Base-by-base conservation (phyloP, 2,113 vertebrate genomes). In the Elaphurus davidianus region DNA sequence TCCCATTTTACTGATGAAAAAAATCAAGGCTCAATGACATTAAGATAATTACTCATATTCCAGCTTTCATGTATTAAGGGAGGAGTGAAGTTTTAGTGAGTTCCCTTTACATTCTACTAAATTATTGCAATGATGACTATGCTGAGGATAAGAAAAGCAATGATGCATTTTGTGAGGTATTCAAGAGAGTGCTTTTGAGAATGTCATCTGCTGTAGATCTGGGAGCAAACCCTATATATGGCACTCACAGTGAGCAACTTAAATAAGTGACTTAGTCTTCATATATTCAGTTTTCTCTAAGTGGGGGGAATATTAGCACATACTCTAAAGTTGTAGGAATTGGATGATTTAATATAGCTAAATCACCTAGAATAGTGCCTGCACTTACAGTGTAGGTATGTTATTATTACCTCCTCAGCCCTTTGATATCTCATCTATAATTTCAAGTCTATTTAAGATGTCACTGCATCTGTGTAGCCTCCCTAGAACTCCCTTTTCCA, bases 321-420 rank as follows among this genome's bases (percentile, higher is more conserved):
- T 28, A 47, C 30, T 7, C 13, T 81, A 62, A 33, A 87, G 47
- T 5, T 59, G 19, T 76, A 28, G 36, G 14, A 19, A 40, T 25
- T 57, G 8, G 19, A 28, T 83, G 89, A 30, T 10, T 88, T 55
- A 28, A 19, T 27, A 28, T 7, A 83, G 30, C 13, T 43, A 33
- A 30, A 33, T 33, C 36, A 23, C 30, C 33, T 47, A 40, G 19
- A 92, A 27, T 2, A 47, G 28, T 15, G 17, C 14, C 36, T 62
- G 30, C 27, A 23, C 36, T 55, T 57, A 15, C 7, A 5, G 7
- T 36, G 1, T 21, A 4, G 11, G 1, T 28, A 3, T n/a, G 28
- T 74, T 30, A 12, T 25, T 40, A 54, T 21, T 43, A 43, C 17
- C 2, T 19, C 11, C 13, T 83, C 62, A 30, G 7, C 3, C 0